These are phyloP conservation scores for Recurvirostra avosetta DNA, from an alignment of 2,113 vertebrate species.

Conservation along the genomic window DNA sequence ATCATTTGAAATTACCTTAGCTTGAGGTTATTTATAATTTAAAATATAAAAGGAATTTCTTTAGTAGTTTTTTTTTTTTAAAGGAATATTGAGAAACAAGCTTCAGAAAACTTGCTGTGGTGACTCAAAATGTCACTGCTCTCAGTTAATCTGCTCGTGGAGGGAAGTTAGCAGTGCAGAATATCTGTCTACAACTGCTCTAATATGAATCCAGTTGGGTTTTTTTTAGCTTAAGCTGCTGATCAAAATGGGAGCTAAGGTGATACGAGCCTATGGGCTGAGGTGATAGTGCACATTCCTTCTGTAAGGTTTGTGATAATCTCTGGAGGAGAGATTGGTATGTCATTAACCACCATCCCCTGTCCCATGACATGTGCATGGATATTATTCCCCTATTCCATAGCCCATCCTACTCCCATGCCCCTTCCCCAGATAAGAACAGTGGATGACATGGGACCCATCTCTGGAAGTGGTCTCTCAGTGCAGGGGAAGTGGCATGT, in stretches of 20 bases:
- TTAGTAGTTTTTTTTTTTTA: background rate
- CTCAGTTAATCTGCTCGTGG: background rate
- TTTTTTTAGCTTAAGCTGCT: background rate
- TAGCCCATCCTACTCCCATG: fast-evolving
- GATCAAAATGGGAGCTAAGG: background rate
- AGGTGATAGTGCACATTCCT: background rate
- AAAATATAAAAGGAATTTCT: background rate
- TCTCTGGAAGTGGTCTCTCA: background rate
- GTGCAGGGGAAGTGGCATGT: background rate
- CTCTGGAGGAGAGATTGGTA: background rate
- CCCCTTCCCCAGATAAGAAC: background rate
- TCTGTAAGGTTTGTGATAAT: background rate
- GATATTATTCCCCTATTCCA: background rate
- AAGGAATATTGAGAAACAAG: background rate
- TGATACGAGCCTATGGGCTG: background rate
- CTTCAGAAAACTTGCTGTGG: background rate
- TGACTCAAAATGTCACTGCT: background rate
- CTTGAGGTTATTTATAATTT: background rate
- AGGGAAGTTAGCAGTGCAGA: background rate
- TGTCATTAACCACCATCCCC: background rate
- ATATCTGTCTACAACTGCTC: background rate
- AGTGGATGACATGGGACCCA: too few species aligned
- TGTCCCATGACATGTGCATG: background rate
- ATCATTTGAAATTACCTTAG: background rate
- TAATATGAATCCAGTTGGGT: background rate